phyloP scores from a whole-genome alignment of 1,140 invertebrate genomes.

The Ridgeia piscesae region DNA sequence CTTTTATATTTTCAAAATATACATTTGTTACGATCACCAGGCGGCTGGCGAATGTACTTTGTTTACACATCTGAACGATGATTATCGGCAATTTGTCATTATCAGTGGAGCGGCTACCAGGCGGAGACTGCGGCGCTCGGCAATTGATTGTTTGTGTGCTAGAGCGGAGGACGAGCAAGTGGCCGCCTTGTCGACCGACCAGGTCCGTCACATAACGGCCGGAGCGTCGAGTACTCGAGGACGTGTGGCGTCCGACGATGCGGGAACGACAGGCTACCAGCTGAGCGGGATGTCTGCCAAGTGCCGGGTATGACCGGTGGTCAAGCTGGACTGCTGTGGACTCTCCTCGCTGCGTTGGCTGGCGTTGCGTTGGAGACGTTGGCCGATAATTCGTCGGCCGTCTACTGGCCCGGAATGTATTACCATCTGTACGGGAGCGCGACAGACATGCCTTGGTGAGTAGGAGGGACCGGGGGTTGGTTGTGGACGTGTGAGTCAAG shows the following conservation, averaged over 20 bases:
- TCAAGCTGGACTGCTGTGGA: background rate
- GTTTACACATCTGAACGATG: background rate
- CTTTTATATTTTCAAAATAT: too few species aligned
- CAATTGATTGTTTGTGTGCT: background rate
- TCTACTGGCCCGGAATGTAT: too few species aligned
- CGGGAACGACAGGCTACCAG: background rate
- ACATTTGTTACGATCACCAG: background rate
- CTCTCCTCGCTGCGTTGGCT: background rate
- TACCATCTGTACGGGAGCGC: too few species aligned
- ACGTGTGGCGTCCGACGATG: background rate
- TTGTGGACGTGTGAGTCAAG: too few species aligned
- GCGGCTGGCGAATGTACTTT: background rate
- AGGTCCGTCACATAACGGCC: background rate
- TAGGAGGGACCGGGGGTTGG: too few species aligned
- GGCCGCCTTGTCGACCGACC: background rate
- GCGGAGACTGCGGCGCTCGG: background rate
- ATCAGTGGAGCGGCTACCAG: background rate
- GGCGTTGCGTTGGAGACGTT: too few species aligned
- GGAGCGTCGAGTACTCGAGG: background rate
- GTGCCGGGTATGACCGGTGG: background rate
- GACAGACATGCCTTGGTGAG: too few species aligned
- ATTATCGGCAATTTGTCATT: conserved; percentile 1
- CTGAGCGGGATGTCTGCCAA: background rate
- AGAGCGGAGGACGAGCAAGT: background rate
- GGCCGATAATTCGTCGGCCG: too few species aligned